Evolutionary conservation across 2,888 invertebrate species (phyloP).

Genomic region (Dendrolimus pini): DNA sequence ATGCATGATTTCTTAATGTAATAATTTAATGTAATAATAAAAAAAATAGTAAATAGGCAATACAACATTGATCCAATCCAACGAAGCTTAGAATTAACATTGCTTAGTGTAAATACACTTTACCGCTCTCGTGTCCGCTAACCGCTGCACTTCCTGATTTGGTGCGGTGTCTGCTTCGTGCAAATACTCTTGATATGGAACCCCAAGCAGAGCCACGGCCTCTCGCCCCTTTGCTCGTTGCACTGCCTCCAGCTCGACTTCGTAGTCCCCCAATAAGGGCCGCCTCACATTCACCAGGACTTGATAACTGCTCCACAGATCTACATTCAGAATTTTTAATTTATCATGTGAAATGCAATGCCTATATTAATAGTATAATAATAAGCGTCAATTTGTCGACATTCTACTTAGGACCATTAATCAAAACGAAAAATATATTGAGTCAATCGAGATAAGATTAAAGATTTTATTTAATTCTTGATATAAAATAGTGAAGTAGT

Average conservation of each 20-base stretch:
- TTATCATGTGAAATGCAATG: neutral
- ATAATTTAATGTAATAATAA: constrained; percentile 6
- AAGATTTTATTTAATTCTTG: too few species aligned
- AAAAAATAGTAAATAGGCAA: constrained; percentile 2
- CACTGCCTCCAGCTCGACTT: constrained; percentile 41
- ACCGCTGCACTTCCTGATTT: constrained; percentile 80
- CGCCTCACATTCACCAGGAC: constrained; percentile 84
- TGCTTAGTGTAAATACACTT: constrained; percentile 17
- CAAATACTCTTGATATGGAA: constrained; percentile 93
- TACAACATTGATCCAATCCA: too few species aligned
- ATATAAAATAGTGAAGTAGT: too few species aligned
- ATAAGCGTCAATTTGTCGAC: neutral
- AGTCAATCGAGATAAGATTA: too few species aligned
- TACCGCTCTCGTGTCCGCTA: constrained; percentile 81
- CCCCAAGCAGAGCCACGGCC: constrained; percentile 91
- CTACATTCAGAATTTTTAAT: constrained; percentile 36
- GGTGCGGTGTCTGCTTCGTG: constrained; percentile 89
- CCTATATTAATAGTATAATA: neutral
- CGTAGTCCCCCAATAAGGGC: constrained; percentile 69
- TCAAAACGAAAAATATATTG: too few species aligned
- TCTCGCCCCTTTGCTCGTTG: constrained; percentile 58
- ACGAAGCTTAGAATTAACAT: neutral
- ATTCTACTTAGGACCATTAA: too few species aligned
- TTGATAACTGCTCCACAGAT: constrained; percentile 89
- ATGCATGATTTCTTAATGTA: too few species aligned